Conservation (phyloP, 2,888 invertebrate species). For the Aspidapion aeneum region DNA sequence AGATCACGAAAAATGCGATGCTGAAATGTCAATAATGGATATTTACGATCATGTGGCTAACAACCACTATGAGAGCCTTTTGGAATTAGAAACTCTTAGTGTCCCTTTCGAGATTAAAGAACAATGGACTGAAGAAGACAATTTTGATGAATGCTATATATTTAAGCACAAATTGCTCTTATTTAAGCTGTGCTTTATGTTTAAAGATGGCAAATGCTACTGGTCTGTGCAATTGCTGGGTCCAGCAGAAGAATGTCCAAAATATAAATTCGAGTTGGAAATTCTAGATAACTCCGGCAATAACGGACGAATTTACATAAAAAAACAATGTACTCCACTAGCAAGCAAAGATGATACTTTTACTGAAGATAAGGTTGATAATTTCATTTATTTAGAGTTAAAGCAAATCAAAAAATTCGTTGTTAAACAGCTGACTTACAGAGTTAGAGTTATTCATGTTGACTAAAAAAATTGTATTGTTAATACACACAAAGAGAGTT, state of each 20-base stretch:
- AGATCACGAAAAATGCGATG: slow-evolving; percentile 27
- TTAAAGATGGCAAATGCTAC: slow-evolving; percentile 22
- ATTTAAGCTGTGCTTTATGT: slow-evolving; percentile 36
- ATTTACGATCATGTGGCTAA: slow-evolving; percentile 55
- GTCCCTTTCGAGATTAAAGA: slow-evolving; percentile 25
- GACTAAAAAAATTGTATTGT: too few relatives aligned
- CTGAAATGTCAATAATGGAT: slow-evolving; percentile 15
- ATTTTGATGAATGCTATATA: slow-evolving; percentile 33
- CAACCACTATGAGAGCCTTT: slow-evolving; percentile 36
- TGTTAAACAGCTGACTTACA: slow-evolving; percentile 16
- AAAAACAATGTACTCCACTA: slow-evolving; percentile 25
- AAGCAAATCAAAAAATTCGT: slow-evolving; percentile 17
- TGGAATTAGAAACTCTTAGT: slow-evolving; percentile 33
- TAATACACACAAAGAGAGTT: too few relatives aligned
- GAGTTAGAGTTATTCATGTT: slow-evolving; percentile 12
- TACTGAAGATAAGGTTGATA: slow-evolving; percentile 6
- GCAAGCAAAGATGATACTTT: slow-evolving; percentile 8
- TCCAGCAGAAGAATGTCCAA: slow-evolving; percentile 29
- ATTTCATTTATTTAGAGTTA: slow-evolving; percentile 11
- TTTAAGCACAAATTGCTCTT: slow-evolving; percentile 29
- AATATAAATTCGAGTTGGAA: slow-evolving; percentile 40
- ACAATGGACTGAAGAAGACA: slow-evolving; percentile 16
- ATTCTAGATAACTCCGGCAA: slow-evolving; percentile 33
- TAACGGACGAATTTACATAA: slow-evolving; percentile 29
- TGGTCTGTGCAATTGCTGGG: slow-evolving; percentile 40